Evolutionary conservation across 2,888 invertebrate genomes (phyloP).

Genomic region (Choreutis nemorana): DNA sequence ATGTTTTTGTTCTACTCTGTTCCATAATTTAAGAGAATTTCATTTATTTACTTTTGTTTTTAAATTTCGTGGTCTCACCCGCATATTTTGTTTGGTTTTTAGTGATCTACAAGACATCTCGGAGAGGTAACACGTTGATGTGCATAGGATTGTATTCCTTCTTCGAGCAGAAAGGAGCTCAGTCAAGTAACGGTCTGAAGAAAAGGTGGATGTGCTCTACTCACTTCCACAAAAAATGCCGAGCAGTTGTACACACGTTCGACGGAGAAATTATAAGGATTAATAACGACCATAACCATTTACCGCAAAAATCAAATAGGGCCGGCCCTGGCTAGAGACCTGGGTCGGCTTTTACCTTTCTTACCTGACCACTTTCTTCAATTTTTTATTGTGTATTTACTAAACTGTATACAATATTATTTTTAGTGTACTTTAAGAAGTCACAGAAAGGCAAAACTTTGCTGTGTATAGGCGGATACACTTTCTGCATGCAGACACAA

Average conservation of each 20-base stretch:
- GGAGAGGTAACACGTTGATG: conserved; percentile 14
- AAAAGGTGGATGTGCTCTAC: conserved; percentile 19
- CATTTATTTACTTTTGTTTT: too few species aligned
- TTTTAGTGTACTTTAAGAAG: conserved; percentile 3
- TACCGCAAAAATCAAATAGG: conserved; percentile 6
- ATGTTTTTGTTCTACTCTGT: too few species aligned
- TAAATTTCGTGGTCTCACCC: too few species aligned
- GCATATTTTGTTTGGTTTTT: too few species aligned
- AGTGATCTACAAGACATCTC: conserved; percentile 1
- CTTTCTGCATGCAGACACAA: conserved; percentile 14
- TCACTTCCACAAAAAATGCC: conserved; percentile 16
- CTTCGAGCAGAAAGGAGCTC: conserved; percentile 11
- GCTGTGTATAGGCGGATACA: conserved; percentile 6
- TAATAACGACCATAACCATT: conserved; percentile 14
- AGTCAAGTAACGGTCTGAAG: conserved; percentile 5
- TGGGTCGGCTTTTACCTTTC: conserved; percentile 26
- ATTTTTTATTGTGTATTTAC: conserved; percentile 15
- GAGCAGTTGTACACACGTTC: conserved; percentile 14
- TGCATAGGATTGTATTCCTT: conserved; percentile 18
- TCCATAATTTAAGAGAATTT: too few species aligned
- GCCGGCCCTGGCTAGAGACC: conserved; percentile 28
- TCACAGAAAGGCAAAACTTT: neutral
- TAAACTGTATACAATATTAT: conserved; percentile 15
- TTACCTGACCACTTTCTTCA: conserved; percentile 20
- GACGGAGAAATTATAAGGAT: conserved; percentile 13